Evolutionary conservation across 2,113 vertebrate genomes (phyloP), one percentile per base, ranked within the genome.

Genomic region (Atlantisia rogersi): DNA sequence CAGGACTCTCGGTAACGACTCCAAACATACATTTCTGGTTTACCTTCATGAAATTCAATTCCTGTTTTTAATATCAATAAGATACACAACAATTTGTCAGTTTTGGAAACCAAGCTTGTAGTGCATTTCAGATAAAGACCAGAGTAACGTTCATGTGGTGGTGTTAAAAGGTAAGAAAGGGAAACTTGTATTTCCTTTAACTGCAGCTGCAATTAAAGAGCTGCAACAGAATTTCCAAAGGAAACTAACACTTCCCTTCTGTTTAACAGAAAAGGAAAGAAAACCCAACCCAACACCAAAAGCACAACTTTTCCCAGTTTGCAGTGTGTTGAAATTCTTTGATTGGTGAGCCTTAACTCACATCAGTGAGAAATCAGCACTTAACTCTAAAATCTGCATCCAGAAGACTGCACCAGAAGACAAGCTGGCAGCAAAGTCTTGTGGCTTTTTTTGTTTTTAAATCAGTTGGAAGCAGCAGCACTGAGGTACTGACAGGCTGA

Each of bases 221-320:
- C 10, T 29, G 73, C 42, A 86, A 78, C 69, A 88, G 63, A 92
- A 63, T 75, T 95, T 94, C 73, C 69, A 78, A 88, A 94, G 68
- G 83, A 95, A 94, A 80, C 6, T 26, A 92, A 80, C 5, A 8
- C 25, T 96, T 95, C 37, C 88, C 31, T 80, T 69, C 74, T 58
- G 56, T 53, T 85, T 63, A 84, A 69, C 9, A 87, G 42, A 52
- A 90, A 53, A 42, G 0, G 39, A 82, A 60, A 46, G 29, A 35
- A 53, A n/a, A 7, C 44, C 29, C 16, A 55, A 55, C 20, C 21
- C 48, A 20, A 29, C 9, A 29, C 15, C 28, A 2, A n/a, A 11
- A 48, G 22, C 48, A 48, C 56, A 52, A 63, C n/a, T 77, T 11
- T 40, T 80, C 28, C 28, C 28, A 50, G 25, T 70, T 18, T 26